These are phyloP conservation scores for Cotesia glomerata DNA, from an alignment of 1,140 invertebrate species.

Conservation along the genomic window DNA sequence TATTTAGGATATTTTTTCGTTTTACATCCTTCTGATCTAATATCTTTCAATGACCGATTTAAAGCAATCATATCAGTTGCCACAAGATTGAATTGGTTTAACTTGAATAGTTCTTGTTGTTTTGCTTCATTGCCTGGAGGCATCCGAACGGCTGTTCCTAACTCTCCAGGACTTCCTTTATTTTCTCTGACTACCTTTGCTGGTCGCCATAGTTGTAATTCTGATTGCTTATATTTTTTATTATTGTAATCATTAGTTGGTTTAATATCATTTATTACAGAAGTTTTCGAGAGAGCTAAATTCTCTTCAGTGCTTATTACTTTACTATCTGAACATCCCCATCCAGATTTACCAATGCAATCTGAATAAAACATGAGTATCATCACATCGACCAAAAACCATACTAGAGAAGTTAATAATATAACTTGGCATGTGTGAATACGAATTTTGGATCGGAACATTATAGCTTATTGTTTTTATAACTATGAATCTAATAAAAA, in stretches of 20 bases:
- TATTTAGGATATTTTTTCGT: slow-evolving; percentile 77
- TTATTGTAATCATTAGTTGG: slow-evolving; percentile 30
- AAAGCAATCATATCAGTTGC: slow-evolving; percentile 97
- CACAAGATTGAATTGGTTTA: slow-evolving; percentile 98
- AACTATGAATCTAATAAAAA: slow-evolving; percentile 24
- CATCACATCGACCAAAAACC: slow-evolving; percentile 92
- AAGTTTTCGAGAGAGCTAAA: slow-evolving; percentile 26
- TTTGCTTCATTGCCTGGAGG: slow-evolving; percentile 81
- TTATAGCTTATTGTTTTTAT: slow-evolving; percentile 56
- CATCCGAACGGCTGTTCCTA: slow-evolving; percentile 87
- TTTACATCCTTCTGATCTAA: slow-evolving; percentile 86
- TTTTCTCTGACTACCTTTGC: slow-evolving; percentile 73
- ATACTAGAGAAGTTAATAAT: slow-evolving; percentile 90
- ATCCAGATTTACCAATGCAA: slow-evolving; percentile 76
- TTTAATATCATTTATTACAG: slow-evolving; percentile 27
- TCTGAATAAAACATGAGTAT: slow-evolving; percentile 94
- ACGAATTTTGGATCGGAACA: slow-evolving; percentile 85
- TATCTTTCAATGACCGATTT: slow-evolving; percentile 94
- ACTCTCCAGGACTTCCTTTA: slow-evolving; percentile 82
- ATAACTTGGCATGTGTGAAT: slow-evolving; percentile 95
- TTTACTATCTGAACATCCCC: slow-evolving; percentile 64
- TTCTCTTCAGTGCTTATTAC: slow-evolving; percentile 33
- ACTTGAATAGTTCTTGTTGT: slow-evolving; percentile 94
- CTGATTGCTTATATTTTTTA: slow-evolving; percentile 49
- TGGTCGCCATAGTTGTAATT: slow-evolving; percentile 75